Base-by-base conservation (phyloP, 2,888 invertebrate species). In the Plagiodera versicolora region DNA sequence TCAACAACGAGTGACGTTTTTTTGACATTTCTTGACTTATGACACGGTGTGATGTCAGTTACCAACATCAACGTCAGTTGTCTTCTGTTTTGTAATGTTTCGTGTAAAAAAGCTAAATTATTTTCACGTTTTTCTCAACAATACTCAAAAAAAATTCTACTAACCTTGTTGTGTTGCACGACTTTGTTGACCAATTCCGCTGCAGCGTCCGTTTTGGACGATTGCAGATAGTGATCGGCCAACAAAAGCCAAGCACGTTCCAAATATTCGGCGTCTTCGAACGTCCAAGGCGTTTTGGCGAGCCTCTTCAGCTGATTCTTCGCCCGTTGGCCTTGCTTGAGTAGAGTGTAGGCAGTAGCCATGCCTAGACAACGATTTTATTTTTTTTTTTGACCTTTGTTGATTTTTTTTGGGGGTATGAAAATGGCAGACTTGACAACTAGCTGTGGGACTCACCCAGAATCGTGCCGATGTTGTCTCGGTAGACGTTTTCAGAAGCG, bases 201-300 rank as follows among this genome's bases (percentile, higher is more conserved):
- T 0, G 97, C 95, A 54, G 94, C 87, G 62, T 97, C 97, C 74
- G 87, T 86, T 77, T 97, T 93, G 14, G 89, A 89, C 71, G 87
- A 89, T 74, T 90, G 90, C 55, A 92, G 86, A 74, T 93, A 96
- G 68, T 91, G 90, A 67, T 98, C 97, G 0, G 95, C 92, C n/a
- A 98, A 82, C 48, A 98, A 83, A 6, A 98, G 78, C 98, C 98
- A 98, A 78, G 95, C 93, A 63, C 93, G 87, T 81, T 98, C 98
- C 61, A 98, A 82, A 73, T 97, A 95, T 74, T 98, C 97, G 0
- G 97, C 95, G 73, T 97, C 96, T 77, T 97, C 95, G 69, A 96
- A 94, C 11, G 90, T 94, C 98, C 98, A 98, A 0, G 84, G 82
- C 54, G 89, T 87, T 67, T 94, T 92, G 0, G 91, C 87, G 16